Conservation (phyloP, 53 echinoderm and acorn worm genomes). For the Echinarachnius parma region DNA sequence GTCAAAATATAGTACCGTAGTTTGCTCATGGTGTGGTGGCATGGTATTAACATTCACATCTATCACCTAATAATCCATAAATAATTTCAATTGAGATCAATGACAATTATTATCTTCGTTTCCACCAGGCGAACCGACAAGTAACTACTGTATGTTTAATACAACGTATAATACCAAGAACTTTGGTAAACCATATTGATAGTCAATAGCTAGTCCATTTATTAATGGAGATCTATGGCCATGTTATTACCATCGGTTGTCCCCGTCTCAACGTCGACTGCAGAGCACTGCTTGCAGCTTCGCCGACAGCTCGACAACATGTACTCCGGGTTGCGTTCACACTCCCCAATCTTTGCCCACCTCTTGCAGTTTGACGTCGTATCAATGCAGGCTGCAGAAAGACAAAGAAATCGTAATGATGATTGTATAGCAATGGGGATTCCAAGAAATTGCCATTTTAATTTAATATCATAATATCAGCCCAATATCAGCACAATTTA, state of each 20-base stretch:
- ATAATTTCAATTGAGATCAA: too few species aligned
- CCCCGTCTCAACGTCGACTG: slow-evolving; percentile 44
- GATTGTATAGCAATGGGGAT: not conserved
- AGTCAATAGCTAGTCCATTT: not conserved
- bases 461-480: not conserved
- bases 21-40: too few species aligned
- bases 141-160: not conserved
- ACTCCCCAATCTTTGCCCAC: slow-evolving; percentile 81
- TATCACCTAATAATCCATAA: too few species aligned
- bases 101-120: too few species aligned
- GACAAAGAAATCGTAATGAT: not conserved
- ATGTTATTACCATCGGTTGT: slow-evolving; percentile 50
- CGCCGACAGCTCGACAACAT: slow-evolving; percentile 73
- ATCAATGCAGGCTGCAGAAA: slow-evolving; percentile 60
- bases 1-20: too few species aligned
- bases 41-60: too few species aligned
- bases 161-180: not conserved
- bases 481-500: not conserved
- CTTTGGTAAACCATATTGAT: not conserved
- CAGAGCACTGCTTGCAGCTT: slow-evolving; percentile 75
- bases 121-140: too few species aligned
- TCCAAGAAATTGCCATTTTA: not conserved
- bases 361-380: slow-evolving; percentile 63
- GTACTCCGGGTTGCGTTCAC: slow-evolving; percentile 73
- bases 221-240: too few species aligned